Base-by-base conservation (phyloP, 1,140 invertebrate species). In the Cydia amplana region DNA sequence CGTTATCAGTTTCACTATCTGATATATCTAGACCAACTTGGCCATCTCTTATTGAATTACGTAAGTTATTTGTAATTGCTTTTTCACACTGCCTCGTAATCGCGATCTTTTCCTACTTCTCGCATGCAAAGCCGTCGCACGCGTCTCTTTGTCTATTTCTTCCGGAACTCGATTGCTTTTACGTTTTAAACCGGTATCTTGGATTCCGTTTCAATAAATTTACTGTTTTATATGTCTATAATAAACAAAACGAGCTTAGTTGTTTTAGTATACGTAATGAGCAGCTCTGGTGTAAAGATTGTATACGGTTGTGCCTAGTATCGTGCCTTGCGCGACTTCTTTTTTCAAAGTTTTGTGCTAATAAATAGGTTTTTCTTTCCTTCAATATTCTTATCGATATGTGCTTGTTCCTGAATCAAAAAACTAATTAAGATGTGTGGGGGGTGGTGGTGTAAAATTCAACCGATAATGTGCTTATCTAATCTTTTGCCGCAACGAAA, bases 61-160 rank as follows among this genome's bases (percentile, higher is more conserved):
- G 87, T 91, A 87, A 80, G 87, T 90, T 85, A 83, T 85, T 73
- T 76, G 77, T 87, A 89, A 90, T 86, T 87, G 84, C 84, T 80
- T 88, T 84, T 89, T 85, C 85, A 85, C 83, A 88, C 80, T 87
- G 80, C 78, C 82, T 83, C 80, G 80, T 83, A 83, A 85, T 80
- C 77, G 43, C 67, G 67, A 75, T 80, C 75, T 79, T 86, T 91
- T 91, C 86, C 83, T 87, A 83, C 77, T 82, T 87, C 83, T 84
- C 76, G 82, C 78, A 77, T 79, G 77, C 72, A 77, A 64, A 74
- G 32, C 65, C 65, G 65, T 79, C 77, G 67, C 76, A 78, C 73
- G 67, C 79, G 4, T 79, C 76, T 81, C 76, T 82, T 83, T 79
- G 76, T 79, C 72, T 77, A 74, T 79, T 72, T 75, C 32, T 36